Conservation (phyloP, 2,113 vertebrate species). For the Empidonax traillii region DNA sequence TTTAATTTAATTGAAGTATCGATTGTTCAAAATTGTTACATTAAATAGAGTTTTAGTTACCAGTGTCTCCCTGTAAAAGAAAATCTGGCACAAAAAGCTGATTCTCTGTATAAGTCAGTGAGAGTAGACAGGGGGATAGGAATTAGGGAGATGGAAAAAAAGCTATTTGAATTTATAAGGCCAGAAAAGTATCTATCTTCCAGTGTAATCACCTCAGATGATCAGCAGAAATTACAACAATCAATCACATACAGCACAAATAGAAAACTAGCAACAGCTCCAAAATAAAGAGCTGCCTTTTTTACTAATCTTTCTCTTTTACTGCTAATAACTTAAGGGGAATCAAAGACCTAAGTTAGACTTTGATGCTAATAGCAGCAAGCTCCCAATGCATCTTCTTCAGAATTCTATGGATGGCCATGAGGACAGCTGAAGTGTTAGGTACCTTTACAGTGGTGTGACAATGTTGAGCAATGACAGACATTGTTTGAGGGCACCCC, state of each 20-base stretch:
- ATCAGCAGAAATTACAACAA: background rate
- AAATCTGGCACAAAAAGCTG: background rate
- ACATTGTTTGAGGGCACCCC: background rate
- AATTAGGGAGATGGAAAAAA: constrained; percentile 6
- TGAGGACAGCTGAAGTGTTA: background rate
- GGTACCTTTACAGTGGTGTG: background rate
- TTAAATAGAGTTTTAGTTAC: background rate
- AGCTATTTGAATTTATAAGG: background rate
- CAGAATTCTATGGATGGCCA: background rate
- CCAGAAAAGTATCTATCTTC: background rate
- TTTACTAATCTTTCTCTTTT: background rate
- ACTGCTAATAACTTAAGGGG: background rate
- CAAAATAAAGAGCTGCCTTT: background rate
- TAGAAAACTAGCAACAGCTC: background rate
- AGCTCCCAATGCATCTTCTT: background rate
- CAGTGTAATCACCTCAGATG: background rate
- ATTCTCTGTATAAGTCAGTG: background rate
- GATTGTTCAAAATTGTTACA: background rate
- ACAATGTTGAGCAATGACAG: rapidly evolving
- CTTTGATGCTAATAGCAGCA: background rate
- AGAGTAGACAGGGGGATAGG: background rate
- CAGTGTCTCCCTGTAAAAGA: background rate
- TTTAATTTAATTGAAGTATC: constrained; percentile 5
- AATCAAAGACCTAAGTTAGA: background rate
- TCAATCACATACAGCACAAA: background rate